Conservation (phyloP, 2,113 vertebrate genomes). For the Centrocercus urophasianus region DNA sequence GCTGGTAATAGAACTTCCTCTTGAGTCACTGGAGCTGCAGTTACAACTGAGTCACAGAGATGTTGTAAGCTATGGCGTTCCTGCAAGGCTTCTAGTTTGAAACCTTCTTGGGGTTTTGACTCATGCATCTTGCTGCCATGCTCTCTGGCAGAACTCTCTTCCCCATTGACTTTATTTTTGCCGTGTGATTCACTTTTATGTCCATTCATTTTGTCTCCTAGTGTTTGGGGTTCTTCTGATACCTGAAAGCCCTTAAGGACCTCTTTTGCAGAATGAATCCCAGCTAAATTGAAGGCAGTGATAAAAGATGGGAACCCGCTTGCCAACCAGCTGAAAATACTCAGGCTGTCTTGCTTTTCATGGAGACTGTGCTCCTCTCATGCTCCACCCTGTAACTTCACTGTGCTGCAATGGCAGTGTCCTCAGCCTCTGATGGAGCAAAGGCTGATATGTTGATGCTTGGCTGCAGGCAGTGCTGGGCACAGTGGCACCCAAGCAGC, state of each 20-base stretch:
- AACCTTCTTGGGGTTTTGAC: not conserved
- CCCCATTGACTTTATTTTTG: not conserved
- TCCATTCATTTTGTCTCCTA: not conserved
- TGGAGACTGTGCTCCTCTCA: not conserved
- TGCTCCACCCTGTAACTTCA: not conserved
- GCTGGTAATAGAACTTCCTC: conserved; percentile 32
- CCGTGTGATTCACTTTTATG: not conserved
- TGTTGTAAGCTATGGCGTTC: conserved; percentile 10
- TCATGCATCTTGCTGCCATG: not conserved
- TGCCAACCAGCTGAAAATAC: not conserved
- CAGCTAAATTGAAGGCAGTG: not conserved
- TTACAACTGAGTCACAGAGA: conserved; percentile 50
- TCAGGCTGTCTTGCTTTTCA: not conserved
- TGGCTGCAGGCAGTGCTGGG: not conserved
- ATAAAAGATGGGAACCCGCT: not conserved
- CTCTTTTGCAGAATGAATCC: not conserved
- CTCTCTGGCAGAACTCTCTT: not conserved
- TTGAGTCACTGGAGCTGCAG: conserved; percentile 62
- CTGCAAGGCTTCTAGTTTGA: not conserved
- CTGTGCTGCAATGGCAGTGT: not conserved
- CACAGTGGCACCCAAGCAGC: not conserved
- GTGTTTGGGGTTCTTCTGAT: not conserved
- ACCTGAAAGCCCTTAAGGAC: not conserved
- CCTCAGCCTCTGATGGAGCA: not conserved
- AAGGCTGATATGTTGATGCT: not conserved